Conservation (phyloP, 2,888 invertebrate species). For the Elmis aenea region DNA sequence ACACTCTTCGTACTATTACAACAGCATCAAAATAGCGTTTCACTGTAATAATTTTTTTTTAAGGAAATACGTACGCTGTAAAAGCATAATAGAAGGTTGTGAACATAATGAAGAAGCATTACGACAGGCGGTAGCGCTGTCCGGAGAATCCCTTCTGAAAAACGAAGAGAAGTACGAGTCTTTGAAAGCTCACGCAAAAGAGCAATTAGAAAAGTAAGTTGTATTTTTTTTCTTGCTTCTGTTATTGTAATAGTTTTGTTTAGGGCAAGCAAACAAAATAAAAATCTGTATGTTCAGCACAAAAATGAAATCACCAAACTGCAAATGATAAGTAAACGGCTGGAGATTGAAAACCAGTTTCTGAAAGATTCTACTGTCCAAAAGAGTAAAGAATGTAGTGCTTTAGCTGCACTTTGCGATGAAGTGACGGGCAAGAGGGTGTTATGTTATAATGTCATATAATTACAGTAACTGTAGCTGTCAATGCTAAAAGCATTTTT, state of each 20-base stretch:
- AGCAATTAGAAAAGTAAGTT: constrained; percentile 76
- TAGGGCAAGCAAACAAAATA: constrained; percentile 81
- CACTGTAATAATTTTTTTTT: constrained; percentile 22
- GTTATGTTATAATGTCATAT: too few species aligned
- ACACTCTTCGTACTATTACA: too few species aligned
- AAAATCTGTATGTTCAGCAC: constrained; percentile 66
- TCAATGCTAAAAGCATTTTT: too few species aligned
- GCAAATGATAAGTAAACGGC: constrained; percentile 81
- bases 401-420: constrained; percentile 71
- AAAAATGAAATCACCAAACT: constrained; percentile 78
- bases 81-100: constrained; percentile 64
- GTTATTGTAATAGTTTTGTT: constrained; percentile 30
- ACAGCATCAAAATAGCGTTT: too few species aligned
- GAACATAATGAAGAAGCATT: constrained; percentile 72
- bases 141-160: constrained; percentile 66
- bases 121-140: constrained; percentile 64
- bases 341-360: constrained; percentile 83
- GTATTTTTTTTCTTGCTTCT: too few species aligned
- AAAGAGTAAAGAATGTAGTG: constrained; percentile 85
- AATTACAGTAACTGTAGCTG: too few species aligned
- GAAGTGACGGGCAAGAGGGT: constrained; percentile 1
- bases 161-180: constrained; percentile 83
- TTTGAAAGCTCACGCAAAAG: constrained; percentile 84
- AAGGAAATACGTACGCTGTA: constrained; percentile 61
- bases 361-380: too few species aligned